These are phyloP conservation scores for Fragum whitleyi DNA, from an alignment of 2,888 invertebrate genomes.

Conservation along the genomic window DNA sequence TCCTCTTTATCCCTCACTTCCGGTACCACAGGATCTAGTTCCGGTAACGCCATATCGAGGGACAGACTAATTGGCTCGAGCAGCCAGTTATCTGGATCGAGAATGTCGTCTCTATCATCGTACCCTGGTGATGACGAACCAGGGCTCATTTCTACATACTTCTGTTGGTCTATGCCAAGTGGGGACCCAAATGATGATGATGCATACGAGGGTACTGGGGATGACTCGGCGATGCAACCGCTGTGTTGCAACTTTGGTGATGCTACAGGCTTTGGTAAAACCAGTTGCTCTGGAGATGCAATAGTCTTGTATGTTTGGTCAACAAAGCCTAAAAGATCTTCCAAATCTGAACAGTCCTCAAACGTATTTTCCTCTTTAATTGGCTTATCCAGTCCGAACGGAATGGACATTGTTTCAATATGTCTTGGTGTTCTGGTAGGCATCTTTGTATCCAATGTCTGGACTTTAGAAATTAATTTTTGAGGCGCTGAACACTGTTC, in stretches of 20 bases:
- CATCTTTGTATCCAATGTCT: neutral
- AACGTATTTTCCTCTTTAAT: constrained; percentile 54
- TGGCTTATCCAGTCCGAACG: neutral
- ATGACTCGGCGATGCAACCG: constrained; percentile 34
- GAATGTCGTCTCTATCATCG: constrained; percentile 65
- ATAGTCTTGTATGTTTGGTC: constrained; percentile 40
- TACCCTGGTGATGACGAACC: constrained; percentile 59
- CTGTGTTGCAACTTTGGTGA: constrained; percentile 38
- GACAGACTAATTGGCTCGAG: constrained; percentile 67
- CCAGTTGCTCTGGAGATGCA: constrained; percentile 2
- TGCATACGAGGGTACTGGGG: constrained; percentile 41
- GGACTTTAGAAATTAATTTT: constrained; percentile 11
- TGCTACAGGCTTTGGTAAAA: constrained; percentile 32
- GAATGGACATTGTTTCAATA: neutral
- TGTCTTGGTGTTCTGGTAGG: neutral
- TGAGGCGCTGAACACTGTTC: neutral
- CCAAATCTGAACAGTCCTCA: constrained; percentile 67
- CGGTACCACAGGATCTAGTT: constrained; percentile 37
- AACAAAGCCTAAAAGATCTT: constrained; percentile 70
- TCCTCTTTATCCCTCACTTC: constrained; percentile 60
- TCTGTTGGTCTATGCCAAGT: constrained; percentile 29
- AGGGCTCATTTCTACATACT: constrained; percentile 48
- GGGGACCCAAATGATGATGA: constrained; percentile 46
- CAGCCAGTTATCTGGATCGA: constrained; percentile 70
- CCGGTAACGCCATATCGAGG: constrained; percentile 61